Evolutionary conservation across 2,888 invertebrate species (phyloP).

Genomic region (Eubasilissa splendida): DNA sequence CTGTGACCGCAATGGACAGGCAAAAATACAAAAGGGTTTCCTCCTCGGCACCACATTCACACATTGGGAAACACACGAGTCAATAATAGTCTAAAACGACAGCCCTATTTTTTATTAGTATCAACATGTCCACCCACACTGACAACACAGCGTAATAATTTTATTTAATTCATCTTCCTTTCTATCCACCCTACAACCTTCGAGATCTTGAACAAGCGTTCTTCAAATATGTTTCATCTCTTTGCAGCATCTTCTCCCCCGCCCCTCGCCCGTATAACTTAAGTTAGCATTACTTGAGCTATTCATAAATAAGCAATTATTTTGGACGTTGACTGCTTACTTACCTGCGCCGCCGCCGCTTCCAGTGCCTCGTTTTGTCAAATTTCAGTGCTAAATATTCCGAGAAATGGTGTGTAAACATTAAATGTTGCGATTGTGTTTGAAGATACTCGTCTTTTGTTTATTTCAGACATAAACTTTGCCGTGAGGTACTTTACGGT

Average conservation of each 20-base stretch:
- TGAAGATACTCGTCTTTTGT: neutral
- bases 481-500: neutral
- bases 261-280: conserved; percentile 33
- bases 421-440: conserved; percentile 13
- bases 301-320: conserved; percentile 57
- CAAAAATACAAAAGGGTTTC: too few species aligned
- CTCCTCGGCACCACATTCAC: too few species aligned
- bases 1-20: too few species aligned
- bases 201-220: conserved; percentile 47
- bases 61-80: too few species aligned
- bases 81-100: too few species aligned
- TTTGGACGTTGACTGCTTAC: conserved; percentile 48
- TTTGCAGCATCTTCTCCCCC: conserved; percentile 36
- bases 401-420: conserved; percentile 20
- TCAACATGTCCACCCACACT: too few species aligned
- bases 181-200: conserved; percentile 8
- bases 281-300: conserved; percentile 43
- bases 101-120: too few species aligned
- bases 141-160: too few species aligned
- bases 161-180: neutral
- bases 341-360: conserved; percentile 2
- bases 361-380: conserved; percentile 22
- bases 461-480: neutral
- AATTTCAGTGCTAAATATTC: conserved; percentile 12
- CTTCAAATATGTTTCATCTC: conserved; percentile 59